Conservation (phyloP, 2,113 vertebrate genomes). For the Fulica atra region DNA sequence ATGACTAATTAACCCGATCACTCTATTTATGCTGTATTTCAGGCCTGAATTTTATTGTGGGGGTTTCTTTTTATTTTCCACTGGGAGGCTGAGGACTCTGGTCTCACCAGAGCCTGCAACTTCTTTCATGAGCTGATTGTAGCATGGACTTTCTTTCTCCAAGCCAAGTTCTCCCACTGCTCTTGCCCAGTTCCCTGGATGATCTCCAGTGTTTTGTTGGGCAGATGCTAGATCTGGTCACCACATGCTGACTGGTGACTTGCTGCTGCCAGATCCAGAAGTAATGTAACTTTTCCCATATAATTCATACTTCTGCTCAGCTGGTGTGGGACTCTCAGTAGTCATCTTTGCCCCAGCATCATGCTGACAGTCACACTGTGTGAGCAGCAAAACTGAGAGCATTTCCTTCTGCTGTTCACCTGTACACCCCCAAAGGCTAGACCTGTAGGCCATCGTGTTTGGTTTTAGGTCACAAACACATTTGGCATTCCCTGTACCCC, state of each 20-base stretch:
- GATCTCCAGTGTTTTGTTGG: not conserved
- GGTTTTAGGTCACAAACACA: not conserved
- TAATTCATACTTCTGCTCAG: accelerated
- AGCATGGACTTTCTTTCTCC: accelerated
- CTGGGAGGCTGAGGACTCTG: not conserved
- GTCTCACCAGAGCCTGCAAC: no score
- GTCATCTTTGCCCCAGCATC: not conserved
- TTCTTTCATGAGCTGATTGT: not conserved
- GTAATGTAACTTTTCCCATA: not conserved
- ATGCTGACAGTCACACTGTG: accelerated
- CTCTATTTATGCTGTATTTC: not conserved
- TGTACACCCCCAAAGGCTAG: accelerated
- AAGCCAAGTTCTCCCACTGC: not conserved
- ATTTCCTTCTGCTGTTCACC: accelerated
- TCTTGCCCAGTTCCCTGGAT: not conserved
- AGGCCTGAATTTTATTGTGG: not conserved
- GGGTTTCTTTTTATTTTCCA: not conserved
- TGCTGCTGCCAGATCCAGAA: not conserved
- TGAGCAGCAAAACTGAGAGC: not conserved
- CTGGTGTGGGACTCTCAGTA: not conserved
- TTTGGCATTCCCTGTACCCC: not conserved
- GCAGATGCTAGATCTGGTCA: not conserved
- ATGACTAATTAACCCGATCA: not conserved
- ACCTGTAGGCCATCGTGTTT: not conserved
- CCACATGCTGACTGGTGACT: accelerated